Evolutionary conservation across 2,888 invertebrate genomes (phyloP), one percentile per base, ranked within the genome.

Genomic region (Mythimna vitellina): DNA sequence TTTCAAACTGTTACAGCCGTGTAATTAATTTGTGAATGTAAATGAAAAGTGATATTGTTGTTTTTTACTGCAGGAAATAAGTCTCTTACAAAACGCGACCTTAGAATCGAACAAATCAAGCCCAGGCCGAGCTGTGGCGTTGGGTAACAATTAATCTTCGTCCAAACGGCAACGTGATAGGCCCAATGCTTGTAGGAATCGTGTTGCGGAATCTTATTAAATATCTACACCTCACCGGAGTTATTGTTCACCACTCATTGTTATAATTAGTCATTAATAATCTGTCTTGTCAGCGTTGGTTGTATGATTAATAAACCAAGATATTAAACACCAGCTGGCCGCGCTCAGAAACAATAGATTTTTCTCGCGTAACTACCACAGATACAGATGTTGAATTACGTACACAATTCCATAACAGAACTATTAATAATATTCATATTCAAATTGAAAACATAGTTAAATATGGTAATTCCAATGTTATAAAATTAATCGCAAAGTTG

Each of bases 201-300:
- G 91, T 93, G 93, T 93, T 93, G 91, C 92, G 91, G 92, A 93
- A 94, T 95, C 92, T 92, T 93, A 93, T 94, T 93, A 91, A 93
- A 92, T 93, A 92, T 92, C 90, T 91, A 90, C 90, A 91, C 89
- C 88, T 88, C 86, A 86, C 81, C 86, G 84, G 84, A 89, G 89
- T 90, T 91, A 94, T 94, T 95, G 95, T 94, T 94, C 91, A 91
- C 87, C 89, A 91, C 91, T 92, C 92, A 92, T 92, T 93, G 92
- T 92, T 92, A 90, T 92, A 93, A 93, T 93, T 92, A 92, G 89
- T 93, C 92, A 94, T 95, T 94, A 93, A 95, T 94, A 92, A 93
- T 92, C 90, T 89, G 91, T 90, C 89, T 89, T 90, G 92, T 90
- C 92, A 89, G 90, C 85, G 88, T 89, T 89, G 88, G 89, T 83